Evolutionary conservation across 2,113 vertebrate genomes (phyloP).

Genomic region (Atrichornis clamosus): DNA sequence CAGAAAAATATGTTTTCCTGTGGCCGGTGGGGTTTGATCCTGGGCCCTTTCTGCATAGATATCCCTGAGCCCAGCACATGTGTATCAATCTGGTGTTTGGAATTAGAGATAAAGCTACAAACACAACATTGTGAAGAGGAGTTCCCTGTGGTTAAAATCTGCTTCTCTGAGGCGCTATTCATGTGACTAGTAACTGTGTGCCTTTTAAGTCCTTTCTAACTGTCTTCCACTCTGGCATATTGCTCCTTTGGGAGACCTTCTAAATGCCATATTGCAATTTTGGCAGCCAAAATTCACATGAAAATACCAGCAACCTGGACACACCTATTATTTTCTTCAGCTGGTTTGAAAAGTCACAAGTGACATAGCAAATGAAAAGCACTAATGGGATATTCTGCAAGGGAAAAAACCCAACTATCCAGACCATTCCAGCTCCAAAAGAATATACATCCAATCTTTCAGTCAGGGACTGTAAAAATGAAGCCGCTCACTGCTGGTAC

Average conservation of each 20-base stretch:
- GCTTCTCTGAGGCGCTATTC: background rate
- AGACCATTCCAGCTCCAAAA: background rate
- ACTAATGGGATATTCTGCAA: background rate
- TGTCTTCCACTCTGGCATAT: background rate
- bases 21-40: background rate
- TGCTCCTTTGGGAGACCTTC: background rate
- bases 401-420: background rate
- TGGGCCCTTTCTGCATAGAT: background rate
- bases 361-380: background rate
- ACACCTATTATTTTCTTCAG: background rate
- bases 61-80: accelerated
- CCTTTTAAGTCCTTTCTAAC: background rate
- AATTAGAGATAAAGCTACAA: background rate
- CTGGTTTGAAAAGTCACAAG: background rate
- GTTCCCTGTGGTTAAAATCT: background rate
- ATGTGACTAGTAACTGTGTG: background rate
- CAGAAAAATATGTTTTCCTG: background rate
- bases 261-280: background rate
- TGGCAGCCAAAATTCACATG: background rate
- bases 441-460: background rate
- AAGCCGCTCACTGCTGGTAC: background rate
- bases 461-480: background rate
- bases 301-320: background rate
- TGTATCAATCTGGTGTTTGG: background rate
- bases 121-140: background rate